These are phyloP conservation scores for Chionodraco myersi DNA, from an alignment of 2,113 vertebrate species.

Conservation along the genomic window DNA sequence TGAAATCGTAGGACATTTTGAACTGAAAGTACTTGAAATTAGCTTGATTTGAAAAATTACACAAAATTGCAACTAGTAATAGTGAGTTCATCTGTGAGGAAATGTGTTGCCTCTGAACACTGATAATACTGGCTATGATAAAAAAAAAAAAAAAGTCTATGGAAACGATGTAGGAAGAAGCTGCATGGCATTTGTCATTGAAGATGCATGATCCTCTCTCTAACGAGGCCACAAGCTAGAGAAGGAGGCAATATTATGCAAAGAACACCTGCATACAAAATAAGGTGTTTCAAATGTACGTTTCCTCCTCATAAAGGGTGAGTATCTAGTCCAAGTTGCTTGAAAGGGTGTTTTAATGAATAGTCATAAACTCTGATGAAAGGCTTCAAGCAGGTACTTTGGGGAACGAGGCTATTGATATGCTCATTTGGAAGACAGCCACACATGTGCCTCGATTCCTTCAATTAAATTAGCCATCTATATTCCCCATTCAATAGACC, in stretches of 20 bases:
- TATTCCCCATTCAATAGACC: constrained; percentile 36
- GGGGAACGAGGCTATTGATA: constrained; percentile 63
- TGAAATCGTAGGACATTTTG: not conserved
- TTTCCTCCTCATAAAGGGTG: constrained; percentile 40
- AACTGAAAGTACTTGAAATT: not conserved
- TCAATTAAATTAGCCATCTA: constrained; percentile 53
- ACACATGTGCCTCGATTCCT: constrained; percentile 39
- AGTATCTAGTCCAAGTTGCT: constrained; percentile 41
- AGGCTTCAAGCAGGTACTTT: constrained; percentile 66
- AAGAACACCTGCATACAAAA: constrained; percentile 69
- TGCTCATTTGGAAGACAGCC: constrained; percentile 60
- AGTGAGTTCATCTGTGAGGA: not conserved
- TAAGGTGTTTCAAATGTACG: constrained; percentile 43
- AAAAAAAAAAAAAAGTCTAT: not conserved
- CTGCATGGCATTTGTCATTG: constrained; percentile 44
- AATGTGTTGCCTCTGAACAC: not conserved
- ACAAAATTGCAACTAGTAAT: not conserved
- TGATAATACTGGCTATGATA: not conserved
- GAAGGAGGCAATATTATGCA: constrained; percentile 49
- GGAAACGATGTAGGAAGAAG: constrained; percentile 8
- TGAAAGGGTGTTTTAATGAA: constrained; percentile 75
- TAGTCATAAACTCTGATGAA: constrained; percentile 74
- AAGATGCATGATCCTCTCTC: constrained; percentile 45
- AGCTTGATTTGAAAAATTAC: not conserved
- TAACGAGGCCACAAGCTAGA: constrained; percentile 47